These are phyloP conservation scores for Enteromius trimaculatus DNA, from an alignment of 2,797 vertebrate genomes.

Conservation along the genomic window DNA sequence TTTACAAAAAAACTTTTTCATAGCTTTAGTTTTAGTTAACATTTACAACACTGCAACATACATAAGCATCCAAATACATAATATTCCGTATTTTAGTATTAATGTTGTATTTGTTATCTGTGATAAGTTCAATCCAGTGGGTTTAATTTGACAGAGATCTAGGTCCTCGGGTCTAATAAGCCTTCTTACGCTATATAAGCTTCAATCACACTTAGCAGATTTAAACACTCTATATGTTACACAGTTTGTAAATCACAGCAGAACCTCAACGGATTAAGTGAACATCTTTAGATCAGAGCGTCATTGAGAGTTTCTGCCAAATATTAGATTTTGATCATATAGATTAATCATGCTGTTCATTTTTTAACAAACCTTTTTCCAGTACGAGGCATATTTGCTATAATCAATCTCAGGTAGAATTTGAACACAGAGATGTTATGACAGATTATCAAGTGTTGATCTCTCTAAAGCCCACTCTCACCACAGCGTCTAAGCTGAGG, in stretches of 20 bases:
- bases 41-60: neutral
- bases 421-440: conserved; percentile 21
- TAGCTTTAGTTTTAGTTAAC: neutral
- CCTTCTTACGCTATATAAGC: conserved; percentile 62
- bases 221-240: conserved; percentile 61
- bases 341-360: neutral
- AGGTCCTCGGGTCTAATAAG: conserved; percentile 42
- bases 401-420: conserved; percentile 10
- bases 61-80: neutral
- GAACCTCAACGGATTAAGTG: conserved; percentile 63
- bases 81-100: neutral
- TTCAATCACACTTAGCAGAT: conserved; percentile 64
- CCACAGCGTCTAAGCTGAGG: conserved; percentile 22
- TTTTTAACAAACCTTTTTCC: neutral
- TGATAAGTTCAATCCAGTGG: conserved; percentile 37
- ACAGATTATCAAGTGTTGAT: conserved; percentile 45
- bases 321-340: neutral
- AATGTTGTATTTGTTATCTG: conserved; percentile 1
- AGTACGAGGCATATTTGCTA: neutral
- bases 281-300: conserved; percentile 24
- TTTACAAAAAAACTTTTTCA: neutral
- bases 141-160: conserved; percentile 49
- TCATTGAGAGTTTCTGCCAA: neutral
- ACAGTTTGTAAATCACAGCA: conserved; percentile 55
- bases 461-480: conserved; percentile 32